Conservation (phyloP, 2,888 invertebrate genomes). For the Heliconius cydno region DNA sequence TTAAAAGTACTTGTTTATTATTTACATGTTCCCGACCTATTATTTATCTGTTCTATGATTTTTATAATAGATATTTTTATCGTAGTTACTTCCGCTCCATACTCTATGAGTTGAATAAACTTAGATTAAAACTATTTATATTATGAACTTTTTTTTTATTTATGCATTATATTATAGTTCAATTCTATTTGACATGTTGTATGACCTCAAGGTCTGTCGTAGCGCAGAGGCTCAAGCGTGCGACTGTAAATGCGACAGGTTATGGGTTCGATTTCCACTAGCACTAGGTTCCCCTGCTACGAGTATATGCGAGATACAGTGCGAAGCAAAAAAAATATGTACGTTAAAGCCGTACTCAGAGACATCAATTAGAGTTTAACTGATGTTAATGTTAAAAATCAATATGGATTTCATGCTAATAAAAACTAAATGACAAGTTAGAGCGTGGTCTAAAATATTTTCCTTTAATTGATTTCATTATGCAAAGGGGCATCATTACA, state of each 20-base stretch:
- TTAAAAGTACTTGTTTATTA: background rate
- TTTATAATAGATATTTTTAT: slow-evolving; percentile 6
- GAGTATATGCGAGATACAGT: no score
- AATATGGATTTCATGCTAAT: background rate
- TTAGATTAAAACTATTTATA: background rate
- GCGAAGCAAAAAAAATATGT: background rate
- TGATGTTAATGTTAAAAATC: background rate
- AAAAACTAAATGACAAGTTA: background rate
- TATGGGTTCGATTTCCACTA: no score
- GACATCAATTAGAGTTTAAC: background rate
- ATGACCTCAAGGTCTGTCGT: no score
- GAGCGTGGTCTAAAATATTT: background rate
- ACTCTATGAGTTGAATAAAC: slow-evolving; percentile 24
- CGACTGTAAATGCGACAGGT: no score
- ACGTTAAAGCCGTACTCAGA: background rate
- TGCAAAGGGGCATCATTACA: background rate
- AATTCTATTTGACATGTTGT: no score
- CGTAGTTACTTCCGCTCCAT: slow-evolving; percentile 19
- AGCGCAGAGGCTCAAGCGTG: no score
- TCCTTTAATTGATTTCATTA: background rate
- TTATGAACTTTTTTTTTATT: background rate
- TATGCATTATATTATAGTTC: background rate
- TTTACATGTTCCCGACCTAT: background rate
- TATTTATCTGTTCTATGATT: background rate
- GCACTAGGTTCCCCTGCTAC: no score